Percentiles rank a stretch among this genome's conserved stretches.
Conservation (phyloP, 2,888 invertebrate species). For the Mesorhabditis belari region DNA sequence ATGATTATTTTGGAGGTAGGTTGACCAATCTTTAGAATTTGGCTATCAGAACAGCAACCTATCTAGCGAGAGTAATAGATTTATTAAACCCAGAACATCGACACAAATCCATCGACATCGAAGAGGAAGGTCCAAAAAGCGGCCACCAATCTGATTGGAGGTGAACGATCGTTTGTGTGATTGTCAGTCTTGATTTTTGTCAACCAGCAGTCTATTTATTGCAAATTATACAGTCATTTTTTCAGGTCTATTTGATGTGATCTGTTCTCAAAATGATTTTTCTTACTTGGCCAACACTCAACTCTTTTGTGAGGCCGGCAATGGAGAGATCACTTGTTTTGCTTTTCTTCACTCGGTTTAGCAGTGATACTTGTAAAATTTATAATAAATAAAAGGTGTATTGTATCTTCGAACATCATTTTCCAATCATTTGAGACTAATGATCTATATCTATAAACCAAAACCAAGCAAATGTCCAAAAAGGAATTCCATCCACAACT, state of each 20-base stretch:
- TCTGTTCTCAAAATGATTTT: conserved; percentile 39
- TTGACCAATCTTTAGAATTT: background rate
- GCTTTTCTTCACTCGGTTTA: conserved; percentile 40
- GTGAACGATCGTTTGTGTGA: background rate
- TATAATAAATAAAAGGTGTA: too few species aligned
- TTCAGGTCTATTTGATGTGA: conserved; percentile 37
- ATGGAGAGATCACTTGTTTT: conserved; percentile 40
- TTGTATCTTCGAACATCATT: too few species aligned
- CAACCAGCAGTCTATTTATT: background rate
- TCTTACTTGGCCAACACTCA: conserved; percentile 39
- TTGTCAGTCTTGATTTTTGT: background rate
- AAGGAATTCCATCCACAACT: too few species aligned
- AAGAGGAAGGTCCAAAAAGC: conserved; percentile 37
- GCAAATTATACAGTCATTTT: background rate
- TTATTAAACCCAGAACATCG: conserved; percentile 19
- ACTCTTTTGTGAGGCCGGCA: conserved; percentile 38
- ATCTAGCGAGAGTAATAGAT: background rate
- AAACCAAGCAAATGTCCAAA: too few species aligned
- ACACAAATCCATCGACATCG: conserved; percentile 34
- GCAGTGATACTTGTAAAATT: too few species aligned
- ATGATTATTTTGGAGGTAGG: conserved; percentile 23
- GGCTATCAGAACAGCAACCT: too few species aligned
- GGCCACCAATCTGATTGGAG: background rate
- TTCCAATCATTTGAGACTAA: too few species aligned
- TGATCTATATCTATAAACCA: too few species aligned